Percentiles rank a stretch among this genome's conserved stretches.
Evolutionary conservation across 2,113 vertebrate genomes (phyloP).

Genomic region (Nanorana parkeri): DNA sequence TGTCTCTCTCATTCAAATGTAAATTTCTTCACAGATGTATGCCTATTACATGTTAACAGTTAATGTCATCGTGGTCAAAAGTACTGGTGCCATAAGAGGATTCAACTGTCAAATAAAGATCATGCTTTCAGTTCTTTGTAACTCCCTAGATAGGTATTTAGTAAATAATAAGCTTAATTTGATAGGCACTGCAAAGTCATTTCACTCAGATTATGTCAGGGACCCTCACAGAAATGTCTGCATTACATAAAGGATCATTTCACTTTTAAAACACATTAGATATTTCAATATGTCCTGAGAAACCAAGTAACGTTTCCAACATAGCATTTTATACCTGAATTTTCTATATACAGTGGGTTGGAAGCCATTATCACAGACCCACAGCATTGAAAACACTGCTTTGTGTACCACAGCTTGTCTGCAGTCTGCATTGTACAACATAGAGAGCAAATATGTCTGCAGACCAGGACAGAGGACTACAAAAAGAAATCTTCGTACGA

Average conservation of each 20-base stretch:
- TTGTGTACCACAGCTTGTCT: too few relatives aligned
- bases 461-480: too few relatives aligned
- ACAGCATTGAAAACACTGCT: too few relatives aligned
- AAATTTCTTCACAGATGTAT: too few relatives aligned
- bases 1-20: too few relatives aligned
- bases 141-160: not conserved
- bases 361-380: too few relatives aligned
- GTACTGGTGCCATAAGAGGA: conserved; percentile 1
- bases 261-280: not conserved
- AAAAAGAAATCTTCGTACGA: too few relatives aligned
- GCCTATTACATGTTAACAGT: too few relatives aligned
- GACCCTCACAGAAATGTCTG: not conserved
- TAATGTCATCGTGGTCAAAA: not conserved
- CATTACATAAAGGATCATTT: not conserved
- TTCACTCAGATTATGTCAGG: not conserved
- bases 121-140: not conserved
- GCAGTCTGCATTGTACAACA: too few relatives aligned
- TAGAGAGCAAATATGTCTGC: too few relatives aligned
- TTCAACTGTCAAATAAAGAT: not conserved
- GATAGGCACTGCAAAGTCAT: not conserved
- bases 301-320: not conserved
- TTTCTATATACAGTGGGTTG: too few relatives aligned
- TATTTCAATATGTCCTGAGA: not conserved
- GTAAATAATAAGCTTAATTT: not conserved
- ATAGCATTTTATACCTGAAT: too few relatives aligned